Conservation (phyloP, 2,888 invertebrate species). For the Rosalia funebris region DNA sequence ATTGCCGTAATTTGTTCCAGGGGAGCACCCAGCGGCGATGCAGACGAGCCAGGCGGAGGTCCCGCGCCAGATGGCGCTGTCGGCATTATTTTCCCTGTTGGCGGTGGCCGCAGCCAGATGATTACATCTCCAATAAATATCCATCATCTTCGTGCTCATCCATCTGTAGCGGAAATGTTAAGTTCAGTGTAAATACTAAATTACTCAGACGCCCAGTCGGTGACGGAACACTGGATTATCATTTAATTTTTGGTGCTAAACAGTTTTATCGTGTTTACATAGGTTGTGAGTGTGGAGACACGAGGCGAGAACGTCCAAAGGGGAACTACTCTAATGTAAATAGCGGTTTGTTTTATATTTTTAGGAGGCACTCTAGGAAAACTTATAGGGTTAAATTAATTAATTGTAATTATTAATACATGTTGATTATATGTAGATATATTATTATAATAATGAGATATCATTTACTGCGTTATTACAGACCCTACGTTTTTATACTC, state of each 20-base stretch:
- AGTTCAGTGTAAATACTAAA: conserved; percentile 22
- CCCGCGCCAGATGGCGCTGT: conserved; percentile 52
- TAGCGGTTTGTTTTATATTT: conserved; percentile 50
- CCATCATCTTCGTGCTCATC: conserved; percentile 45
- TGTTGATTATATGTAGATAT: conserved; percentile 56
- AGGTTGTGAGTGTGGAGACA: conserved; percentile 43
- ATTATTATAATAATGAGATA: conserved; percentile 47
- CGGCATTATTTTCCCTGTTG: conserved; percentile 51
- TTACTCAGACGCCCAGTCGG: conserved; percentile 24
- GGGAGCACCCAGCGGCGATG: conserved; percentile 89
- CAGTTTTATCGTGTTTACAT: conserved; percentile 23
- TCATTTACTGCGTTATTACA: conserved; percentile 33
- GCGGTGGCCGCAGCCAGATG: conserved; percentile 57
- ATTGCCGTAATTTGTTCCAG: conserved; percentile 65
- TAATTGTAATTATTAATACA: conserved; percentile 55
- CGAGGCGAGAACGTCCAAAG: conserved; percentile 37
- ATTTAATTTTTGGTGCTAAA: conserved; percentile 47
- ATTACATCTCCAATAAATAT: conserved; percentile 52
- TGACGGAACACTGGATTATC: conserved; percentile 23
- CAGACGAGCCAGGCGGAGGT: conserved; percentile 73
- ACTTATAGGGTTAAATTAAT: conserved; percentile 46
- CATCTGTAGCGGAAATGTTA: conserved; percentile 27
- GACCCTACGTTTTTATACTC: conserved; percentile 13
- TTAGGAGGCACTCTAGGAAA: conserved; percentile 47
- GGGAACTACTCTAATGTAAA: conserved; percentile 41